Conservation (phyloP, 2,113 vertebrate species). For the Zosterops lateralis region DNA sequence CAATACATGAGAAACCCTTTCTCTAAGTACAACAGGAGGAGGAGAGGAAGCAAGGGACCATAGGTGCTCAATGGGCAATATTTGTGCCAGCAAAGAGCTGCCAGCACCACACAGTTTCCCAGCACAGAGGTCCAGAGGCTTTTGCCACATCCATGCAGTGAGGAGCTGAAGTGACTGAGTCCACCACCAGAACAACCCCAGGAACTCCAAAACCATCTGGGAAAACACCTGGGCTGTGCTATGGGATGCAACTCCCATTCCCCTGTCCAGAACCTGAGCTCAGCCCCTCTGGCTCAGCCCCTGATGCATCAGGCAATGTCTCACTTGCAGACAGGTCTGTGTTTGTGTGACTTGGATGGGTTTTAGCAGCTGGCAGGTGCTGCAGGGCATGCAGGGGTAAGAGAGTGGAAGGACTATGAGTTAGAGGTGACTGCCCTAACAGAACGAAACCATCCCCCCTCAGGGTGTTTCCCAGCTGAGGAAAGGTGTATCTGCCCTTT, state of each 20-base stretch:
- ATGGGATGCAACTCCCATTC: accelerated
- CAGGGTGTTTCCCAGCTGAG: not conserved
- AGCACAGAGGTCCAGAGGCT: not conserved
- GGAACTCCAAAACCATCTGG: accelerated
- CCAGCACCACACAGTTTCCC: not conserved
- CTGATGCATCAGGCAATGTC: not conserved
- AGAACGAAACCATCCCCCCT: not conserved
- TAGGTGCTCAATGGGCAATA: accelerated
- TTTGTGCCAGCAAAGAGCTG: not conserved
- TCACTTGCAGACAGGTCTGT: too few species aligned
- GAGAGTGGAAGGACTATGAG: not conserved
- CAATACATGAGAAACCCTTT: not conserved
- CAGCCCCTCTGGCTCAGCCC: not conserved
- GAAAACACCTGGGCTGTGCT: accelerated
- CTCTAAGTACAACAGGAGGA: not conserved
- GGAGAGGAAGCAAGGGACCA: too few species aligned
- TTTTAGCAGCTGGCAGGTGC: not conserved
- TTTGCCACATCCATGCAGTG: accelerated
- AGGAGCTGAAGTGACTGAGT: accelerated
- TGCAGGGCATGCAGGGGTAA: not conserved
- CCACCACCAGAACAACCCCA: not conserved
- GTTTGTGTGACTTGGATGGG: not conserved
- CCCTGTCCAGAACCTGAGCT: accelerated
- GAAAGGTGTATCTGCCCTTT: not conserved
- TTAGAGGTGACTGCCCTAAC: not conserved